These are phyloP conservation scores for Spilogale gracilis DNA, from an alignment of 2,113 vertebrate species.

Conservation along the genomic window DNA sequence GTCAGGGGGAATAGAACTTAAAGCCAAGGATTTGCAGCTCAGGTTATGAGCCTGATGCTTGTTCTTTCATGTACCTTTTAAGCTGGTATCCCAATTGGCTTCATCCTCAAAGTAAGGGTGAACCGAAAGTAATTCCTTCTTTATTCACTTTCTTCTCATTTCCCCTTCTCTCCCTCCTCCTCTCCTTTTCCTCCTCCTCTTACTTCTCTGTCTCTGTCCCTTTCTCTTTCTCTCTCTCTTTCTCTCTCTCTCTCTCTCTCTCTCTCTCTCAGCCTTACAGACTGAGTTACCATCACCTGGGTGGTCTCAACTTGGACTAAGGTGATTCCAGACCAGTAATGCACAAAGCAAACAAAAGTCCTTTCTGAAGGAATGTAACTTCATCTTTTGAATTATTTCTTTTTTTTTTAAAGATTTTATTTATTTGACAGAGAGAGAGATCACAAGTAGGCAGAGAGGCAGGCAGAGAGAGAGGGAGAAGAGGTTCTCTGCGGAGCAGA, in stretches of 20 bases:
- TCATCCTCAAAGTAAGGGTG: neutral
- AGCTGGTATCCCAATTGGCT: neutral
- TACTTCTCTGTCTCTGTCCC: neutral
- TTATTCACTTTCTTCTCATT: neutral
- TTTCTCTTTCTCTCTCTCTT: neutral
- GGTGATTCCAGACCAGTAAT: neutral
- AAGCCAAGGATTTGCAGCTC: neutral
- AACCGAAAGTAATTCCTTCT: neutral
- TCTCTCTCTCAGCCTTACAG: neutral
- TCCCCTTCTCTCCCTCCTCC: too few relatives aligned
- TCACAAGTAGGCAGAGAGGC: too few relatives aligned
- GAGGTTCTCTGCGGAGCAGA: too few relatives aligned
- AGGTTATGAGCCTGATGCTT: neutral
- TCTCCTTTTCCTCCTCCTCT: neutral
- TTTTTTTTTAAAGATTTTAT: too few relatives aligned
- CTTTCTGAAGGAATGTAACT: neutral
- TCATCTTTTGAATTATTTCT: neutral
- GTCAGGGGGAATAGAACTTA: neutral
- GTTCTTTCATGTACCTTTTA: neutral
- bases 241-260: accelerated
- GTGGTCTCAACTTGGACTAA: neutral
- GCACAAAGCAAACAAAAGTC: neutral
- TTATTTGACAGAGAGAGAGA: too few relatives aligned
- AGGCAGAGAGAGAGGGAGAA: too few relatives aligned
- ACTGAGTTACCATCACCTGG: neutral